Evolutionary conservation across 2,888 invertebrate species (phyloP).

Genomic region (Hemaris fuciformis): DNA sequence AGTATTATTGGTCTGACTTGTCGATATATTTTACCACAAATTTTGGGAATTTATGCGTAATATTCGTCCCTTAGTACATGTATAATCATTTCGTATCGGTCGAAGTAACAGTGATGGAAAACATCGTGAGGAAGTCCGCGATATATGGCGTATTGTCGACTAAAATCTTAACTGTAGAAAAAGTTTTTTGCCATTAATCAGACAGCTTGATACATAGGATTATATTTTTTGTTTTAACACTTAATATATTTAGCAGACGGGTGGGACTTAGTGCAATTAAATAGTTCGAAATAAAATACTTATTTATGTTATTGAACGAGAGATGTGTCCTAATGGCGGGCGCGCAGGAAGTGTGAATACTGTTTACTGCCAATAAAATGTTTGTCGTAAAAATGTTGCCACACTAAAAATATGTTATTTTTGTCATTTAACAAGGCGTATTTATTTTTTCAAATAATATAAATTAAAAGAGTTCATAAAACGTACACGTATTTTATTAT

Average conservation of each 20-base stretch:
- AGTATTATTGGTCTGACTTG: too few species aligned
- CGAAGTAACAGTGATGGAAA: too few species aligned
- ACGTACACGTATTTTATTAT: neutral
- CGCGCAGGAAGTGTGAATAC: conserved; percentile 23
- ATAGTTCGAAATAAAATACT: conserved; percentile 25
- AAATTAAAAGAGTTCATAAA: neutral
- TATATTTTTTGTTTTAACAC: too few species aligned
- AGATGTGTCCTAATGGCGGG: conserved; percentile 26
- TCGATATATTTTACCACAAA: too few species aligned
- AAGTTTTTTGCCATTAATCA: too few species aligned
- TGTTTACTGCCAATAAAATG: conserved; percentile 41
- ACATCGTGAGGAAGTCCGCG: too few species aligned
- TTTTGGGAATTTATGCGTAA: too few species aligned
- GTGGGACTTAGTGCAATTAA: conserved; percentile 23
- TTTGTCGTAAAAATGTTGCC: conserved; percentile 34
- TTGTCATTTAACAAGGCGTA: neutral
- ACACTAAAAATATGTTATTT: conserved; percentile 13
- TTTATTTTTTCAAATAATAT: neutral
- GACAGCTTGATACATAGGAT: too few species aligned
- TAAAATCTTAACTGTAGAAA: too few species aligned
- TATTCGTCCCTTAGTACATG: too few species aligned
- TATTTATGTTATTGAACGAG: conserved; percentile 24
- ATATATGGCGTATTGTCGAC: too few species aligned
- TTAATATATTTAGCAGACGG: neutral
- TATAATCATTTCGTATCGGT: too few species aligned